Evolutionary conservation across 2,797 vertebrate genomes (phyloP).

Genomic region (Sarcoramphus papa): DNA sequence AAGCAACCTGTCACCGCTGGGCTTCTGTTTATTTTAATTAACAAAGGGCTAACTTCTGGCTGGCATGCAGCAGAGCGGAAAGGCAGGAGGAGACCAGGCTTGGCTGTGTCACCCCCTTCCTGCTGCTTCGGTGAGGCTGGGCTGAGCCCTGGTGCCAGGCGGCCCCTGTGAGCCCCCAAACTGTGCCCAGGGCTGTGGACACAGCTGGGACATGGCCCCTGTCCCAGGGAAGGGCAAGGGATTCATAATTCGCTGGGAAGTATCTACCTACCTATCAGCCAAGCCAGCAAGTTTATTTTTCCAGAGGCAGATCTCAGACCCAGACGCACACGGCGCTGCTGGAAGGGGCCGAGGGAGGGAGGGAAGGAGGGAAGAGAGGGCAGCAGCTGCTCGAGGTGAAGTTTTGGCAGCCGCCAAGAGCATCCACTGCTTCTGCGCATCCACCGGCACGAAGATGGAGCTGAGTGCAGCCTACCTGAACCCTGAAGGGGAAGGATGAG

Average conservation of each 20-base stretch:
- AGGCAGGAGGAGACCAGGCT: neutral
- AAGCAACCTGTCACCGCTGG: neutral
- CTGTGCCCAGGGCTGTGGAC: neutral
- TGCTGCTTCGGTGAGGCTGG: fast-evolving
- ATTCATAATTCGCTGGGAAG: neutral
- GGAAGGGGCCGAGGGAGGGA: neutral
- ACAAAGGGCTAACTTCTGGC: neutral
- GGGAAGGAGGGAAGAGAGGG: neutral
- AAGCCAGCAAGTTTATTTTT: neutral
- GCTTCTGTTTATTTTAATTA: constrained; percentile 23
- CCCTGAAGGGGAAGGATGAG: neutral
- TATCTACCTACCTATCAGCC: neutral
- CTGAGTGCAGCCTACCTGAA: neutral
- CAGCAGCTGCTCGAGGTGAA: neutral
- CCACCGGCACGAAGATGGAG: neutral
- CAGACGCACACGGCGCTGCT: fast-evolving
- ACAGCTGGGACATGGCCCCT: neutral
- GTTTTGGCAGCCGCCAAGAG: neutral
- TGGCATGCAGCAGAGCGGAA: neutral
- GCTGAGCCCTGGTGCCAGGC: neutral
- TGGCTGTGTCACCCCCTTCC: neutral
- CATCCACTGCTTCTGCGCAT: neutral
- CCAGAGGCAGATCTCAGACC: neutral
- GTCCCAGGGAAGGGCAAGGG: neutral
- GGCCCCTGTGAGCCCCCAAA: neutral